Base-by-base conservation (phyloP, 2,797 vertebrate species). In the Aulostomus chinensis region DNA sequence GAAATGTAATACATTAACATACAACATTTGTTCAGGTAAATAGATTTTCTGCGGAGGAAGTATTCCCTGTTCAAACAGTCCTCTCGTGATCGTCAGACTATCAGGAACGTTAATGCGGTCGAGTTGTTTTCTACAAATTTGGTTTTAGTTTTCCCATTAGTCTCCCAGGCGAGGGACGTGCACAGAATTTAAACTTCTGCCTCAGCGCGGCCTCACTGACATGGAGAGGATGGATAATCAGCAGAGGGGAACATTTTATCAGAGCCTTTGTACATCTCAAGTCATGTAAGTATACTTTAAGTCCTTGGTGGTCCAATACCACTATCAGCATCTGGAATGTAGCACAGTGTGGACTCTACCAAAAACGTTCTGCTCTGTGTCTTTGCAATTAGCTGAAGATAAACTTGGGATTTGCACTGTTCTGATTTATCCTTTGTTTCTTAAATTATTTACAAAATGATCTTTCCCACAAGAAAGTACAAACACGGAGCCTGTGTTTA, bases 311-410 rank as follows among this genome's bases (percentile, higher is more conserved):
- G 91, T 91, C 90, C 74, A 63, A 68, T 38, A 52, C 58, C 56
- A 66, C 73, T 90, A 89, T 90, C 87, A 87, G 86, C 75, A 79
- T 89, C 68, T 88, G 90, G 88, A 90, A 89, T 82, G 85, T 58
- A 81, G 70, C 70, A 57, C 53, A 33, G 71, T 60, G 60, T 52
- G 59, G 77, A 84, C 76, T 68, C 63, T 65, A 74, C 74, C 78
- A 56, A 75, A 57, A 70, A 69, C 36, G 52, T 69, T 73, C 73
- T 63, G 51, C 46, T 71, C 67, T 65, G 69, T 84, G 68, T 86
- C 83, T 55, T 80, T 77, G 83, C 87, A 91, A 91, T 91, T 91
- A 91, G 78, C 69, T 42, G 31, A 82, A 87, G 80, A 91, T 89
- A 91, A 92, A 90, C 85, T 82, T 61, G 54, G 48, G 64, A 72